Conservation (phyloP, 2,888 invertebrate species). For the Gisinianus flammeolus region DNA sequence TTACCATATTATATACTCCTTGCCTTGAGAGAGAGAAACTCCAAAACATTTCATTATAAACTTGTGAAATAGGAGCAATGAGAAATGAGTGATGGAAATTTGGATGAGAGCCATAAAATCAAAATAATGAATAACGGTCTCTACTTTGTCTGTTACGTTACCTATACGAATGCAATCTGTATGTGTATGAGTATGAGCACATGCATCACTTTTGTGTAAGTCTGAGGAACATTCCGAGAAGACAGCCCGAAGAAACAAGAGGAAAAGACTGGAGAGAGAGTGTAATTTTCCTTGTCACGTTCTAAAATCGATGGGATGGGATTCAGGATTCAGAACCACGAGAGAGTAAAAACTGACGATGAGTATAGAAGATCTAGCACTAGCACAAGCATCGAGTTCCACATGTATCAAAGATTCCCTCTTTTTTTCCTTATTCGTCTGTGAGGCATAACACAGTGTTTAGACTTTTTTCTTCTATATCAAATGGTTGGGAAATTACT, state of each 20-base stretch:
- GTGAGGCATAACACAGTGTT: no score
- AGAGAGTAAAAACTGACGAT: background rate
- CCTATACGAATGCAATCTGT: background rate
- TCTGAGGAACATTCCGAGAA: background rate
- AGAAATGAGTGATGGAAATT: conserved; percentile 21
- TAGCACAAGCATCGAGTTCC: no score
- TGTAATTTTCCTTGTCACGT: conserved; percentile 28
- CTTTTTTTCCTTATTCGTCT: no score
- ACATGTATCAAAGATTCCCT: no score
- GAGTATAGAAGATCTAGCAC: no score
- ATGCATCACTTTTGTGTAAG: background rate
- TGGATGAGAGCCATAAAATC: conserved; percentile 17
- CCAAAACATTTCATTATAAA: background rate
- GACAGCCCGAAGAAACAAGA: background rate
- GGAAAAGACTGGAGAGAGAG: background rate
- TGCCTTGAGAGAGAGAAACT: background rate
- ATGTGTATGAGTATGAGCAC: background rate
- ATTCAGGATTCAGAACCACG: background rate
- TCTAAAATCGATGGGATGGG: background rate
- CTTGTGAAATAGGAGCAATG: background rate
- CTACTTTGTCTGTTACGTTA: background rate
- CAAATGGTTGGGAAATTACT: no score
- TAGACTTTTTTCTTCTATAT: no score
- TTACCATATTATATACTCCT: background rate
- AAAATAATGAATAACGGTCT: background rate